A percentile compares a stretch with the other conserved stretches of the same genome.
phyloP scores from a whole-genome alignment of 2,113 vertebrate species.

The Danio rerio region DNA sequence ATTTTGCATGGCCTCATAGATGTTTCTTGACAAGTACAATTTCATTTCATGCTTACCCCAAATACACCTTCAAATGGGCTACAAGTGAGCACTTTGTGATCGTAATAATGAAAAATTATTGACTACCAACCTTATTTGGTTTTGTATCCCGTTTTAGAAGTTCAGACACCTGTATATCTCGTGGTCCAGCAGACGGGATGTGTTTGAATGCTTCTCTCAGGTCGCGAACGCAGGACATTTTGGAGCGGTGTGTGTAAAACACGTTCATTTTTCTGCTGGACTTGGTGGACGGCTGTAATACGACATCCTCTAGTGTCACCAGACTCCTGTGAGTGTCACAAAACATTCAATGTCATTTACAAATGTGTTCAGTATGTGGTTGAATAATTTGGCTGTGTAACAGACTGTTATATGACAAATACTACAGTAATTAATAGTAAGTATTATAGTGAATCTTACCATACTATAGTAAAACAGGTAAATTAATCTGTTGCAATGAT shows the following conservation, averaged over 20 bases:
- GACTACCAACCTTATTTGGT: background rate
- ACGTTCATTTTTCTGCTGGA: background rate
- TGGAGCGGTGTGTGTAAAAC: slow-evolving; percentile 16
- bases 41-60: too few species aligned
- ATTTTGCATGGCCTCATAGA: too few species aligned
- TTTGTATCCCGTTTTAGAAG: background rate
- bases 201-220: background rate
- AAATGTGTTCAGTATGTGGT: background rate
- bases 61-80: too few species aligned
- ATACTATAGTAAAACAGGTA: too few species aligned
- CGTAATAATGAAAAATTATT: background rate
- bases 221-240: background rate
- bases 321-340: background rate
- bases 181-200: background rate
- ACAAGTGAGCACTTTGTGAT: background rate
- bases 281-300: background rate
- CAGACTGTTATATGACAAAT: too few species aligned
- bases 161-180: background rate
- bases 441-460: too few species aligned
- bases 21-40: too few species aligned
- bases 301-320: background rate
- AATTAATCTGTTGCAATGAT: too few species aligned
- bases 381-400: too few species aligned
- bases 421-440: too few species aligned
- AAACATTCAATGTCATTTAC: background rate